Conservation (phyloP, 1,140 invertebrate genomes). For the Drosophila guanche region DNA sequence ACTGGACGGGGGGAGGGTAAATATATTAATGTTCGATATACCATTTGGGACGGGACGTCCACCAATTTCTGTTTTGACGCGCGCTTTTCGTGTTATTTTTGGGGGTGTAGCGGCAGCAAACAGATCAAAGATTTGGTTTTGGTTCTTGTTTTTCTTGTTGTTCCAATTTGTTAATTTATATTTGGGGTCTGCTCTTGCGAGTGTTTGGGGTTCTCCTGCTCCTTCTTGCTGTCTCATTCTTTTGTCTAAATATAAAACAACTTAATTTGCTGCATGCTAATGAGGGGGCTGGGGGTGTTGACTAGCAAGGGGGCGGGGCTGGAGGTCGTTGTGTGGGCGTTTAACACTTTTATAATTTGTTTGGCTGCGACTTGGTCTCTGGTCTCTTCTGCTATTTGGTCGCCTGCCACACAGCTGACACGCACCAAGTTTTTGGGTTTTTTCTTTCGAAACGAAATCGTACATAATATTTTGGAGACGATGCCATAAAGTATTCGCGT, state of each 20-base stretch:
- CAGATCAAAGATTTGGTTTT: conserved; percentile 67
- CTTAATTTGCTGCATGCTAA: conserved; percentile 79
- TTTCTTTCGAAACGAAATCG: conserved; percentile 24
- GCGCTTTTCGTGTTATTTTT: conserved; percentile 42
- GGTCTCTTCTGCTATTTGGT: conserved; percentile 54
- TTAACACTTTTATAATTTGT: conserved; percentile 74
- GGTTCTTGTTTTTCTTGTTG: conserved; percentile 27
- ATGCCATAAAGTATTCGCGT: conserved; percentile 81
- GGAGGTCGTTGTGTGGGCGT: conserved; percentile 58
- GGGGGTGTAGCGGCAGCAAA: conserved; percentile 6
- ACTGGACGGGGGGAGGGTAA: conserved; percentile 4
- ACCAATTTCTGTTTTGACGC: conserved; percentile 68
- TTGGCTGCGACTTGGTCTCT: conserved; percentile 34
- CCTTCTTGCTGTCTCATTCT: too few species aligned
- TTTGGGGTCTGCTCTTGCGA: conserved; percentile 23
- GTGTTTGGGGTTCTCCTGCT: not conserved
- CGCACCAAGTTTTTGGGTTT: conserved; percentile 38
- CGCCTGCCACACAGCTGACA: conserved; percentile 59
- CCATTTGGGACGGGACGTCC: conserved; percentile 43
- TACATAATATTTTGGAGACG: conserved; percentile 70
- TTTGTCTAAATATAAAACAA: conserved; percentile 69
- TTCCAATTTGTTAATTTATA: conserved; percentile 79
- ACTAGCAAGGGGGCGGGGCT: conserved; percentile 3
- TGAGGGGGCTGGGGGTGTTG: conserved; percentile 27
- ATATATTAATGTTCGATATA: conserved; percentile 53